These are phyloP conservation scores for Drosophila grimshawi DNA, from an alignment of 1,140 invertebrate species.

Conservation along the genomic window DNA sequence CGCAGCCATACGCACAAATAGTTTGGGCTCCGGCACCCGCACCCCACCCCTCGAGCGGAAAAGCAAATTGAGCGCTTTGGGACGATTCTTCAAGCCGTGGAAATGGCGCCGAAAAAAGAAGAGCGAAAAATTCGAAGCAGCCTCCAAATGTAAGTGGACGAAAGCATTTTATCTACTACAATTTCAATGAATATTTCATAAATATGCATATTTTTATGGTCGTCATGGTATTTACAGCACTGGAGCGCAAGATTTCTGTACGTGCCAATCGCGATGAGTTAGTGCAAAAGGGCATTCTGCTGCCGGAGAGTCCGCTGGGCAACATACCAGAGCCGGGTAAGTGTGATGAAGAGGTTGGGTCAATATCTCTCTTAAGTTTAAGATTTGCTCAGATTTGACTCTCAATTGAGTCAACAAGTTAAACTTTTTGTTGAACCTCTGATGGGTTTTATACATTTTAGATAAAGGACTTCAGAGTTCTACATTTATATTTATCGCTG, in stretches of 20 bases:
- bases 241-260: slow-evolving; percentile 99
- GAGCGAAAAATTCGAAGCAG: slow-evolving; percentile 98
- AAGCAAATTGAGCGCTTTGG: slow-evolving; percentile 96
- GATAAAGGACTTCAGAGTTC: no score
- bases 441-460: no score
- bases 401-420: neutral
- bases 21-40: slow-evolving; percentile 91
- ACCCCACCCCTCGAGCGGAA: slow-evolving; percentile 94
- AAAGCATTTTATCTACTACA: no score
- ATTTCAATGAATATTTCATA: neutral
- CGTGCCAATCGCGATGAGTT: slow-evolving; percentile 98
- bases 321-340: slow-evolving; percentile 92
- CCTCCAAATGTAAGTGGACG: slow-evolving; percentile 94
- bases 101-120: slow-evolving; percentile 99
- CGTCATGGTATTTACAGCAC: slow-evolving; percentile 87
- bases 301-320: slow-evolving; percentile 93
- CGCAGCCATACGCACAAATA: slow-evolving; percentile 92
- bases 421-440: neutral
- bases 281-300: slow-evolving; percentile 97
- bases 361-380: neutral
- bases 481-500: no score
- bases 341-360: slow-evolving; percentile 58
- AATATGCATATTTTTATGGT: neutral
- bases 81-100: slow-evolving; percentile 98
- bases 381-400: neutral